Evolutionary conservation across 2,888 invertebrate genomes (phyloP).

Genomic region (Ormyrus nitidulus): DNA sequence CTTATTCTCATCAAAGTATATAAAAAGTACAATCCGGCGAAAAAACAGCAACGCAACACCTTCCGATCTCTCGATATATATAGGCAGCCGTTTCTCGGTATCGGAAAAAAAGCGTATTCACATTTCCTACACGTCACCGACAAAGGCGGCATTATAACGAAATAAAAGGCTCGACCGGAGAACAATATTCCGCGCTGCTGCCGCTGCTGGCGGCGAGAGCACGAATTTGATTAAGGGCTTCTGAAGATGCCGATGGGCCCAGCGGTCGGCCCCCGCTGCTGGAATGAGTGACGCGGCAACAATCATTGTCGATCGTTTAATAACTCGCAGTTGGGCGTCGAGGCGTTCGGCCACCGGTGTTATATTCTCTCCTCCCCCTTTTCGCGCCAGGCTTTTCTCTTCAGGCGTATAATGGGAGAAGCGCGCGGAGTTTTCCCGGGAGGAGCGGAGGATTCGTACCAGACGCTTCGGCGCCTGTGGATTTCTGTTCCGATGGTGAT

Average conservation of each 20-base stretch:
- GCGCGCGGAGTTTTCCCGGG: not conserved
- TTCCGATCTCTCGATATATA: too few relatives aligned
- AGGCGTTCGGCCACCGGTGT: slow-evolving; percentile 66
- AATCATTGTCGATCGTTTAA: slow-evolving; percentile 71
- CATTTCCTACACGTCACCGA: not conserved
- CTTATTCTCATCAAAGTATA: not conserved
- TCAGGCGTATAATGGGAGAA: not conserved
- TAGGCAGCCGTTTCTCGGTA: not conserved
- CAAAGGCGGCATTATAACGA: slow-evolving; percentile 4
- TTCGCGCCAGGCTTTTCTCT: not conserved
- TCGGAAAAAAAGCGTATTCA: not conserved
- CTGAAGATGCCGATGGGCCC: slow-evolving; percentile 65
- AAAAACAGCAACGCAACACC: too few relatives aligned
- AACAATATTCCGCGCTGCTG: not conserved
- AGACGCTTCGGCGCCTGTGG: slow-evolving; percentile 19
- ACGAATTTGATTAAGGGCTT: slow-evolving; percentile 70
- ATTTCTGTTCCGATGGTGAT: not conserved
- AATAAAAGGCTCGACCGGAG: slow-evolving; percentile 15
- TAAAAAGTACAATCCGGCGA: too few relatives aligned
- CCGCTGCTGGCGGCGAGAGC: slow-evolving; percentile 19
- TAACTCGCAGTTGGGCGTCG: slow-evolving; percentile 69
- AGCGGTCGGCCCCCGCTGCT: slow-evolving; percentile 55
- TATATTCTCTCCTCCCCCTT: slow-evolving; percentile 26
- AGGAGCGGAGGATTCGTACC: not conserved
- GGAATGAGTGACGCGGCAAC: slow-evolving; percentile 69